These are phyloP conservation scores for Nasua narica DNA, from an alignment of 2,797 vertebrate species.

Conservation along the genomic window DNA sequence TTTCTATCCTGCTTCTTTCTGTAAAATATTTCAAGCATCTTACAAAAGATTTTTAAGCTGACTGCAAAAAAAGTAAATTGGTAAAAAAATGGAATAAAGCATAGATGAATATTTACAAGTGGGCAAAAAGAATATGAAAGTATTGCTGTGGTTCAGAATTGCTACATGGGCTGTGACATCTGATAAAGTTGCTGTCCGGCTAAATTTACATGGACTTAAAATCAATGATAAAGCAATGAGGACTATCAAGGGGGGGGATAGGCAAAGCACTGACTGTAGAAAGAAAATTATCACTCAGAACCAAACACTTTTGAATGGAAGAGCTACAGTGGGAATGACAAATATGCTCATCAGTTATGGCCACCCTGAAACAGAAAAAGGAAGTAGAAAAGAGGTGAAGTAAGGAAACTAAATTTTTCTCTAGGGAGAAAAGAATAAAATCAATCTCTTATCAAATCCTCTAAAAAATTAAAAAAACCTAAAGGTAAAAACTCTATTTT, in stretches of 20 bases:
- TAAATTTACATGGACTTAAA: conserved; percentile 17
- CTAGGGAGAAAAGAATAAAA: conserved; percentile 45
- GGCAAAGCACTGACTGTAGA: background rate
- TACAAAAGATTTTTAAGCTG: conserved; percentile 27
- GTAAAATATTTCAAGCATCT: conserved; percentile 41
- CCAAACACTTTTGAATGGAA: conserved; percentile 6
- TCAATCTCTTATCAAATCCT: conserved; percentile 19
- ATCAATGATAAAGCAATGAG: background rate
- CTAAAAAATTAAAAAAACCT: background rate
- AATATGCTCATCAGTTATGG: background rate
- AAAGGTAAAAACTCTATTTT: conserved; percentile 51
- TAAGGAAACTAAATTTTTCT: conserved; percentile 28
- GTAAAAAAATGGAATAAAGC: background rate
- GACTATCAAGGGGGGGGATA: background rate
- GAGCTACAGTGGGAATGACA: conserved; percentile 1
- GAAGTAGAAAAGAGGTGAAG: background rate
- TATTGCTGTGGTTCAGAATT: conserved; percentile 14
- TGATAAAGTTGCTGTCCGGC: background rate
- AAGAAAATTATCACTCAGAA: conserved; percentile 34
- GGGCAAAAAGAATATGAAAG: background rate
- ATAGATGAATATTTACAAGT: background rate
- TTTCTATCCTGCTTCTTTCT: conserved; percentile 33
- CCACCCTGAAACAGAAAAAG: conserved; percentile 20
- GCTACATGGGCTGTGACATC: background rate
- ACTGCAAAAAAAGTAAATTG: conserved; percentile 6